Base-by-base conservation (phyloP, 2,113 vertebrate species). In the Megaleporinus macrocephalus region DNA sequence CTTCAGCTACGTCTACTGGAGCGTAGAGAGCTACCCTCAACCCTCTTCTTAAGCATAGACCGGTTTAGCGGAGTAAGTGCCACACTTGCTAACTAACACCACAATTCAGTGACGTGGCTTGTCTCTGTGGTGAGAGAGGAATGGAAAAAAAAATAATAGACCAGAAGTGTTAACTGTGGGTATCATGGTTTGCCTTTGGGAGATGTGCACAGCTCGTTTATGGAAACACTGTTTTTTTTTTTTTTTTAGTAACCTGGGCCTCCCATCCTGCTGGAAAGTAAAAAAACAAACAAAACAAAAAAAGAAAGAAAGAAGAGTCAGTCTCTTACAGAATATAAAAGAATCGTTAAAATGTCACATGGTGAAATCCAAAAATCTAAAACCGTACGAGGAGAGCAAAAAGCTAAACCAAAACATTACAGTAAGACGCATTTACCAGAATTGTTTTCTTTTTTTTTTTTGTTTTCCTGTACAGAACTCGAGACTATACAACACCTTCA, bases 401-500 rank as follows among this genome's bases (percentile, higher is more conserved):
- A 57, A 72, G 53, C 59, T 76, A 73, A 88, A 92, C 44, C 55
- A 77, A 94, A 71, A 79, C 76, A 71, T 57, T 90, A 92, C 90
- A 82, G 89, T 89, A 84, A 93, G 89, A 89, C 92, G 93, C 89
- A 79, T 69, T 93, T 89, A 94, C 93, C 83, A 81, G 73, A 84
- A 36, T 4, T 12, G 10, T 49, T n/a, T n/a, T n/a, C n/a, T n/a
- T n/a, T n/a, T n/a, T n/a, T n/a, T n/a, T n/a, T n/a, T n/a, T n/a
- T n/a, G n/a, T n/a, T 33, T 71, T 92, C 83, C 90, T 95, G 93
- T 95, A 95, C 94, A 95, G 92, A 94, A 95, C 94, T 94, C 94
- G 94, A 93, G 93, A 92, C 94, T 96, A 94, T 96, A 96, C 95
- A 96, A 93, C 91, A 92, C 93, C 91, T 93, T 91, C 91, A 85